phyloP scores from a whole-genome alignment of 2,888 invertebrate genomes.

The Drosophila prostipennis region DNA sequence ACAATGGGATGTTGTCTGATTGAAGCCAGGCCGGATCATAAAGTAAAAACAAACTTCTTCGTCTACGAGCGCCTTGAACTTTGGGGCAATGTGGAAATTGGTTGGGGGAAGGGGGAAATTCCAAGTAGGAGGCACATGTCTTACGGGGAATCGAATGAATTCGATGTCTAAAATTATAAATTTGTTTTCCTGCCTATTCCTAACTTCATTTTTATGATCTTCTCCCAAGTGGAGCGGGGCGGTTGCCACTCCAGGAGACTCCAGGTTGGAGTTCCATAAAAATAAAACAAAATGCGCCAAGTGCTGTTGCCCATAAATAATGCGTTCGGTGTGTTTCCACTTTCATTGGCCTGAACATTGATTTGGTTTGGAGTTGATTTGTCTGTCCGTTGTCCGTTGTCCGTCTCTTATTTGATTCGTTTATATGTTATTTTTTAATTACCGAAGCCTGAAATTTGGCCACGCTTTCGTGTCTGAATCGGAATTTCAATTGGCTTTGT shows the following conservation, averaged over 20 bases:
- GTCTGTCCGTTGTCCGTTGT: slow-evolving; percentile 7
- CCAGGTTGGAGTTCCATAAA: slow-evolving; percentile 44
- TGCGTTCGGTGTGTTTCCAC: slow-evolving; percentile 33
- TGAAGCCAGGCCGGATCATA: slow-evolving; percentile 36
- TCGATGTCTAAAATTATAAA: slow-evolving; percentile 67
- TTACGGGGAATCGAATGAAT: slow-evolving; percentile 48
- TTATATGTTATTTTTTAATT: slow-evolving; percentile 45
- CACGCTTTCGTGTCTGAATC: slow-evolving; percentile 64
- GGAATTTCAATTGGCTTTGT: slow-evolving; percentile 58
- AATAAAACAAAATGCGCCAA: slow-evolving; percentile 53
- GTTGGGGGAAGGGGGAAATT: slow-evolving; percentile 16
- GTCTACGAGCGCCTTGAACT: slow-evolving; percentile 73
- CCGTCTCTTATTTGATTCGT: slow-evolving; percentile 3
- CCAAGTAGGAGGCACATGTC: slow-evolving; percentile 27
- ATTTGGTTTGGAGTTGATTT: slow-evolving; percentile 20
- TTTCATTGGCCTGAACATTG: slow-evolving; percentile 36
- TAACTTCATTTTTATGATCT: slow-evolving; percentile 60
- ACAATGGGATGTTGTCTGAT: slow-evolving; percentile 45
- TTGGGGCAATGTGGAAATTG: slow-evolving; percentile 36
- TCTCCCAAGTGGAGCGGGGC: slow-evolving; percentile 47
- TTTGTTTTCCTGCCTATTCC: slow-evolving; percentile 43
- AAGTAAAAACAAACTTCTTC: slow-evolving; percentile 66
- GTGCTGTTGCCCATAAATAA: slow-evolving; percentile 51
- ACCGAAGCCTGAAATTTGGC: slow-evolving; percentile 43
- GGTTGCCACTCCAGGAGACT: slow-evolving; percentile 40